Base-by-base conservation (phyloP, 2,888 invertebrate genomes). In the Nowickia ferox region DNA sequence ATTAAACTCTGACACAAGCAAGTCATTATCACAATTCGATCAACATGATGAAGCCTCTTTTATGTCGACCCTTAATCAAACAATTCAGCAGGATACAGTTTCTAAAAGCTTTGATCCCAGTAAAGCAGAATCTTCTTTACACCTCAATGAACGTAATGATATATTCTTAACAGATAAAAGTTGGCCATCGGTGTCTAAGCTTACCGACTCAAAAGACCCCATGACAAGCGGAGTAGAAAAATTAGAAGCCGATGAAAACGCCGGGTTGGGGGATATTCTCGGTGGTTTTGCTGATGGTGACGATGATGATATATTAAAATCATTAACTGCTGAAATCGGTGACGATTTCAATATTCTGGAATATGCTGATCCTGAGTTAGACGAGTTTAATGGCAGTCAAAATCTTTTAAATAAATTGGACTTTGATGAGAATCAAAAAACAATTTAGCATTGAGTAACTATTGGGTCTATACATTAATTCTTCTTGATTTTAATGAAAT, bases 331-430 rank as follows among this genome's bases (percentile, higher is more conserved):
- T n/a, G 97, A 97, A 93, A 97, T 98, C 94, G 98, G 97, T 8
- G 96, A 97, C 85, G 98, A 98, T 93, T 98, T 98, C 93, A 98
- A 98, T 92, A 98, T 98, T 90, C 93, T 98, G 87, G 98, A 98
- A 92, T 98, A 98, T 92, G 98, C 98, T 0, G 98, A 98, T 94
- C 97, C 98, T 0, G 98, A 98, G 93, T 93, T 98, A 74, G 97
- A 97, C 88, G 95, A 96, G 84, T 94, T 97, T 88, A 94, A 96
- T 86, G 95, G 95, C 87, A 96, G 96, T 90, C 97, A 97, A 48
- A 97, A 97, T 90, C 96, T 98, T 88, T 94, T 98, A 76, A 97
- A 97, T 91, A 96, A 96, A 82, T 93, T 97, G 72, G 97, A 97
- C 92, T 94, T 97, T 84, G 96, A 97, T 86, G 96, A 96, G 44